phyloP scores from a whole-genome alignment of 2,113 vertebrate species.

The Oncorhynchus nerka region DNA sequence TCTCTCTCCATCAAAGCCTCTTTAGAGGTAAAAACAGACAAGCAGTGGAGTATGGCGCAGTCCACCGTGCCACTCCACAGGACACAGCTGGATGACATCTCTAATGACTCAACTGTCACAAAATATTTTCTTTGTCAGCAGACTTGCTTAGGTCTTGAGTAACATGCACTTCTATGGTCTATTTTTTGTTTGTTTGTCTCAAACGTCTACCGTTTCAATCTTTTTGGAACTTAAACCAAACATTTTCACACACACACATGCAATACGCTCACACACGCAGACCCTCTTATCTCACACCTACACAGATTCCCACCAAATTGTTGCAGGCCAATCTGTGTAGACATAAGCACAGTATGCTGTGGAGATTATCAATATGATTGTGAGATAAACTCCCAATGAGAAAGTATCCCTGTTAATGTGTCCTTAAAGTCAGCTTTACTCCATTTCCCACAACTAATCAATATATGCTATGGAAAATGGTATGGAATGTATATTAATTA shows the following conservation, averaged over 20 bases:
- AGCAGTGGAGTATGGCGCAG: constrained; percentile 28
- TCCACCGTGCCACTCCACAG: constrained; percentile 52
- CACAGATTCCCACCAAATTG: constrained; percentile 15
- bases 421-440: too few relatives aligned
- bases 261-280: too few relatives aligned
- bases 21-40: not conserved
- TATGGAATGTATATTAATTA: constrained; percentile 42
- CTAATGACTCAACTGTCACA: constrained; percentile 50
- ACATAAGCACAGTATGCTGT: constrained; percentile 43
- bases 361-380: constrained; percentile 25
- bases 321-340: constrained; percentile 22
- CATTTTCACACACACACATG: constrained; percentile 18
- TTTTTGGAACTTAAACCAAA: constrained; percentile 57
- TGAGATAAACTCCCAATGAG: constrained; percentile 28
- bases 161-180: constrained; percentile 63
- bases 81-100: constrained; percentile 31
- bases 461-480: constrained; percentile 41
- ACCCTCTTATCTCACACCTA: not conserved
- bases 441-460: constrained; percentile 22
- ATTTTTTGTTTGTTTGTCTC: constrained; percentile 29
- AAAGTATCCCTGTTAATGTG: constrained; percentile 2
- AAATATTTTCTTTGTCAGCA: constrained; percentile 38
- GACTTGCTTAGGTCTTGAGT: constrained; percentile 54
- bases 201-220: too few relatives aligned
- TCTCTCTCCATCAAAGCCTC: constrained; percentile 27